Percentiles rank a stretch among this genome's conserved stretches.
Conservation (phyloP, 2,888 invertebrate species). For the Drosophila vallismaia region DNA sequence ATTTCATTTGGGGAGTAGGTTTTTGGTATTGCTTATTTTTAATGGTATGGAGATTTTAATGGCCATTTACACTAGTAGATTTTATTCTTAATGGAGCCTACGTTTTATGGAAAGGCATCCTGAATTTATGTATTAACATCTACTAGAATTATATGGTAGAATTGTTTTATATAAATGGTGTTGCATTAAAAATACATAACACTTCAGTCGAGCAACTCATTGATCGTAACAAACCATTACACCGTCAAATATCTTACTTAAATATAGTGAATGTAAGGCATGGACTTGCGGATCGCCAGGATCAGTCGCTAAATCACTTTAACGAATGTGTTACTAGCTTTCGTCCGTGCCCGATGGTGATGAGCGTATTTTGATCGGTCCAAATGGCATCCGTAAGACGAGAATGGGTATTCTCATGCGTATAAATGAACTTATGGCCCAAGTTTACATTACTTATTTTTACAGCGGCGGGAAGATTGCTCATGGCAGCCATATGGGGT, state of each 20-base stretch:
- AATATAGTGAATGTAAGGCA: constrained; percentile 9
- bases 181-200: constrained; percentile 3
- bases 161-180: constrained; percentile 1
- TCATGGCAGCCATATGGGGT: constrained; percentile 55
- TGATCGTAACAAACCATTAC: background rate
- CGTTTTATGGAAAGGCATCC: background rate
- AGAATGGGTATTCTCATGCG: constrained; percentile 45
- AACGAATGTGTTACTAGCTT: constrained; percentile 56
- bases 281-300: background rate
- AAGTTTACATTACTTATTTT: constrained; percentile 43
- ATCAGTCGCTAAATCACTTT: constrained; percentile 1
- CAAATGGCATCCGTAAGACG: constrained; percentile 62
- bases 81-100: background rate
- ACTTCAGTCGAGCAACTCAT: constrained; percentile 6
- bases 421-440: constrained; percentile 49
- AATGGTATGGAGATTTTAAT: background rate
- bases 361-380: constrained; percentile 50
- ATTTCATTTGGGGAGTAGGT: constrained; percentile 4
- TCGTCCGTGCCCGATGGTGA: constrained; percentile 65
- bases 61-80: too few relatives aligned
- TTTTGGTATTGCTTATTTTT: background rate
- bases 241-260: background rate
- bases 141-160: background rate
- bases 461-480: constrained; percentile 57
- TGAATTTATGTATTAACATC: background rate